Evolutionary conservation across 2,888 invertebrate genomes (phyloP).

Genomic region (Calameuta filiformis): DNA sequence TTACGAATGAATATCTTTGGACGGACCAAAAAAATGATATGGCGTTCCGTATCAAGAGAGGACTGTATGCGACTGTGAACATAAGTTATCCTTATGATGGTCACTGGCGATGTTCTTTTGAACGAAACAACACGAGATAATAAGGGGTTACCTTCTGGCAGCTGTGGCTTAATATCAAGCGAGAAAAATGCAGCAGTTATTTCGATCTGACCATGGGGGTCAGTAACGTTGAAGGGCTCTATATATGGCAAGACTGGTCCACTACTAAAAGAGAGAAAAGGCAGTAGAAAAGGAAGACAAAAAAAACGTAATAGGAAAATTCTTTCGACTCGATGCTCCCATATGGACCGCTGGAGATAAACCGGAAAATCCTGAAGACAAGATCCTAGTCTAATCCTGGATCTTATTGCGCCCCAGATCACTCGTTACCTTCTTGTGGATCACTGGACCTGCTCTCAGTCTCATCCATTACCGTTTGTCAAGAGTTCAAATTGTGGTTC

Average conservation of each 20-base stretch:
- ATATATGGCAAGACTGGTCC: neutral
- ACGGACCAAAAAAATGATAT: neutral
- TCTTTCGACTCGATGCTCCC: neutral
- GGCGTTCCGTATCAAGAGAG: neutral
- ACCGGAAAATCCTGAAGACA: neutral
- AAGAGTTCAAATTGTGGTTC: neutral
- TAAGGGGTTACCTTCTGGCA: neutral
- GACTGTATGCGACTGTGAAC: neutral
- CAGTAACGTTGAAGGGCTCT: constrained; percentile 4
- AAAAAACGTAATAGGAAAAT: neutral
- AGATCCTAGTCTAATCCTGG: neutral
- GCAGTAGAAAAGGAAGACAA: neutral
- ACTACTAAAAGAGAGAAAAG: neutral
- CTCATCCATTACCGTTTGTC: neutral
- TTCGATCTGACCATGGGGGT: constrained; percentile 45
- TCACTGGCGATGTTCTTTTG: neutral
- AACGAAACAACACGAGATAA: neutral
- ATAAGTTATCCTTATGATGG: neutral
- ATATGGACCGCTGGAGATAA: neutral
- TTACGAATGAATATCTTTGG: neutral
- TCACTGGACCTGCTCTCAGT: neutral
- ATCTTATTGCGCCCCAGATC: neutral
- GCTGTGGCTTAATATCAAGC: neutral
- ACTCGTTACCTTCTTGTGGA: neutral
- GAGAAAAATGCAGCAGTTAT: constrained; percentile 35